Evolutionary conservation across 2,797 vertebrate genomes (phyloP).

Genomic region (Rhinogobio ventralis): DNA sequence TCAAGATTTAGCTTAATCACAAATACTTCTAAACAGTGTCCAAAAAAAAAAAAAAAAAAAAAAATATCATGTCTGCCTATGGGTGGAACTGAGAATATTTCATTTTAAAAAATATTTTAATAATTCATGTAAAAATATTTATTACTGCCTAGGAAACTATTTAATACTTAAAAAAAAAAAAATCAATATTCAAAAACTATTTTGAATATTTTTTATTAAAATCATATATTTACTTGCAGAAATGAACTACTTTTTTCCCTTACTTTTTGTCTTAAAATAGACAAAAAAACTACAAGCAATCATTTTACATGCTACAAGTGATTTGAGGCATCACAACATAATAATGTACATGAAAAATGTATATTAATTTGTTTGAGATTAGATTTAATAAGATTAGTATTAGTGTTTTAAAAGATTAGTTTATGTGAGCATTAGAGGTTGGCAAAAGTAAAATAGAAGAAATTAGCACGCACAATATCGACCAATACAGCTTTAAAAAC

Average conservation of each 20-base stretch:
- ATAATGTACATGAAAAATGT: not conserved
- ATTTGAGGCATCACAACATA: not conserved
- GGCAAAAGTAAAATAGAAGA: not conserved
- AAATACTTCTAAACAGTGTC: constrained; percentile 6
- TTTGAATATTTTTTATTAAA: not conserved
- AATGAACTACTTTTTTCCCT: not conserved
- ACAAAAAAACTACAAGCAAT: not conserved
- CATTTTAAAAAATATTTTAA: not conserved
- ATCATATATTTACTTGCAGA: not conserved
- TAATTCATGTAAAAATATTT: not conserved
- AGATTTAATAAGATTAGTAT: not conserved
- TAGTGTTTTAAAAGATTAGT: not conserved
- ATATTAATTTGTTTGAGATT: not conserved
- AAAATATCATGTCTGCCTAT: not conserved
- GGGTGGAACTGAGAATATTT: not conserved
- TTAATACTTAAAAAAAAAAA: not conserved
- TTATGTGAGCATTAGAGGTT: not conserved
- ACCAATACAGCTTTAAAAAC: not conserved
- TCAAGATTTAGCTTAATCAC: not conserved
- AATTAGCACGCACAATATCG: not conserved
- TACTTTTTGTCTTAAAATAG: not conserved
- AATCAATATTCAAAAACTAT: too few relatives aligned
- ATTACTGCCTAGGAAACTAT: not conserved
- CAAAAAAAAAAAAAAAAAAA: too few relatives aligned
- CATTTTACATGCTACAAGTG: not conserved